Evolutionary conservation across 64 coral and sea anemone species (phyloP).

Genomic region (Stylophora pistillata): DNA sequence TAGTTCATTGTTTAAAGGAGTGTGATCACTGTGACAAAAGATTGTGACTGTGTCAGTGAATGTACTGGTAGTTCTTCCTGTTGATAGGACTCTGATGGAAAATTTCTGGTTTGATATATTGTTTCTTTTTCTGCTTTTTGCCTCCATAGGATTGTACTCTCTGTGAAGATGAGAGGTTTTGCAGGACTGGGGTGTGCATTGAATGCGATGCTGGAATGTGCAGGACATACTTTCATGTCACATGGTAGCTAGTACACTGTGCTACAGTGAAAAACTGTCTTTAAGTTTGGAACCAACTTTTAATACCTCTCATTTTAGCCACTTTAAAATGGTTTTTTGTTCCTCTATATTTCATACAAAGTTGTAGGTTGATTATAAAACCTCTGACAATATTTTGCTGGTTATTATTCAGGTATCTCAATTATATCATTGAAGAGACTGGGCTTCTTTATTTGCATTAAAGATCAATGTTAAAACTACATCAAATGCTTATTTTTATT

Average conservation of each 20-base stretch:
- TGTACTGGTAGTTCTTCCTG: too few relatives aligned
- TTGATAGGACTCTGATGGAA: too few relatives aligned
- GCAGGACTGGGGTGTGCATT: conserved; percentile 84
- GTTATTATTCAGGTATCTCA: neutral
- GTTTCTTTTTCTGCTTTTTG: neutral
- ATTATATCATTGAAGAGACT: neutral
- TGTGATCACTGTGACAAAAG: too few relatives aligned
- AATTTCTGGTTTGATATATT: too few relatives aligned
- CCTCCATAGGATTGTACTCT: conserved; percentile 79
- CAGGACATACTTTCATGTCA: conserved; percentile 92
- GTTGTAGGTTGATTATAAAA: too few relatives aligned
- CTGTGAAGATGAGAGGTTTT: conserved; percentile 90
- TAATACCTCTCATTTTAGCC: too few relatives aligned
- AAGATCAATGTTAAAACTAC: neutral
- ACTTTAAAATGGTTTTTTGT: neutral
- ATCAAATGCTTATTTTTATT: neutral
- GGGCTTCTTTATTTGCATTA: neutral
- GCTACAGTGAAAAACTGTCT: too few relatives aligned
- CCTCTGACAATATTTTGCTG: too few relatives aligned
- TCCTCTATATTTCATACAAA: neutral
- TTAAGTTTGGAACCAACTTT: too few relatives aligned
- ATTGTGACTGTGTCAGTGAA: too few relatives aligned
- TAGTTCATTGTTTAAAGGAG: too few relatives aligned
- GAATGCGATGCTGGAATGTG: conserved; percentile 96
- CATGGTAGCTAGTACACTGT: conserved; percentile 44